Evolutionary conservation across 2,888 invertebrate genomes (phyloP), one percentile per base, ranked within the genome.

Genomic region (Bembecia ichneumoniformis): DNA sequence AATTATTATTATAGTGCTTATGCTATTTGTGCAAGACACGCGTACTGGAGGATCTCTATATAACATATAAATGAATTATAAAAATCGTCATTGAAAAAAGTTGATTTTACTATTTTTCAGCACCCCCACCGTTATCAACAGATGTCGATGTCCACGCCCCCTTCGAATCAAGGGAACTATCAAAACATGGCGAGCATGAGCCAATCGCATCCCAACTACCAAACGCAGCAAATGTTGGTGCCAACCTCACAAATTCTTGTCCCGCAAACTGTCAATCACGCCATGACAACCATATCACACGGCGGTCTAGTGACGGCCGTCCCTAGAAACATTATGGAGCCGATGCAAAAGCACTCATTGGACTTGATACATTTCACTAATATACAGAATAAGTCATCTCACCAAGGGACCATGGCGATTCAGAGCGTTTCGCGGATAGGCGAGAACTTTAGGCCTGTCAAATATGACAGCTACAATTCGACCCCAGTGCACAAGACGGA

Each of bases 91-190:
- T 7, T 28, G 28, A 9, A 28, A 28, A 28, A 28, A 28, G 4
- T 1, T 28, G 28, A 28, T 9, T 28, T n/a, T n/a, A n/a, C n/a
- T 28, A 9, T 40, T 40, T 44, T 68, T 0, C 75, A 83, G 78
- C 79, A 77, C 47, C 51, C 74, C 4, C 77, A 80, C 53, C 76
- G 83, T 53, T 82, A 80, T 67, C 87, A 80, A 55, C 84, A 64
- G 40, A 83, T 87, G 83, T 74, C 87, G 1, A 65, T 81, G 56
- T 87, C 87, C 0, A 77, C 84, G 3, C 86, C 84, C 1, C 58
- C 72, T 3, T 58, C 70, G 2, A 66, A 58, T 1, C 74, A 64
- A 45, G 60, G 71, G 64, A 77, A 69, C 63, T 80, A 82, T 59
- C 82, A 80, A 52, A 79, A 77, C 69, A 60, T 75, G 62, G 64